Conservation (phyloP, 1,140 invertebrate species). For the Drosophila funebris region DNA sequence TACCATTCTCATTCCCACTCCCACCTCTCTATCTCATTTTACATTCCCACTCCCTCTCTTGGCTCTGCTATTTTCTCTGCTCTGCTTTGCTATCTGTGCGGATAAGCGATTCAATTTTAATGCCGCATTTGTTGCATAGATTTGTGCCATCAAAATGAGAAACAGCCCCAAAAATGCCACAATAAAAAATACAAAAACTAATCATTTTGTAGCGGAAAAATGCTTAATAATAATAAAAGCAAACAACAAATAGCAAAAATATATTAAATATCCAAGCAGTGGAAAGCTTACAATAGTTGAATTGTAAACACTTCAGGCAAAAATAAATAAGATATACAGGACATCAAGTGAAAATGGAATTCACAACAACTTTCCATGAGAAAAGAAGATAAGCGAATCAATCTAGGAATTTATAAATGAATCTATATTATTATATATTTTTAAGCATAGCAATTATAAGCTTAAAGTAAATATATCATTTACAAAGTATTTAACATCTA, state of each 20-base stretch:
- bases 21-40: too few species aligned
- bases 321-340: not conserved
- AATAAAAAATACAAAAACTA: not conserved
- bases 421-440: too few species aligned
- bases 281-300: not conserved
- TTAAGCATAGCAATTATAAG: too few species aligned
- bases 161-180: conserved; percentile 22
- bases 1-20: conserved; percentile 4
- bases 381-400: too few species aligned
- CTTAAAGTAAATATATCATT: too few species aligned
- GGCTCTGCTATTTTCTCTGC: not conserved
- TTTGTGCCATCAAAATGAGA: conserved; percentile 43
- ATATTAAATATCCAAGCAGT: not conserved
- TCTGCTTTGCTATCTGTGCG: conserved; percentile 4
- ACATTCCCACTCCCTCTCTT: not conserved
- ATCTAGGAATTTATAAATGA: too few species aligned
- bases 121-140: conserved; percentile 72
- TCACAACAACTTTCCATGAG: not conserved
- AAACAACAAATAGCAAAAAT: not conserved
- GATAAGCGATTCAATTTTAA: conserved; percentile 78
- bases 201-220: conserved; percentile 19
- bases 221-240: too few species aligned
- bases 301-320: not conserved
- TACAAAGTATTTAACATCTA: too few species aligned
- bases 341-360: not conserved